Base-by-base conservation (phyloP, 2,113 vertebrate species). In the Coracopsis vasa region DNA sequence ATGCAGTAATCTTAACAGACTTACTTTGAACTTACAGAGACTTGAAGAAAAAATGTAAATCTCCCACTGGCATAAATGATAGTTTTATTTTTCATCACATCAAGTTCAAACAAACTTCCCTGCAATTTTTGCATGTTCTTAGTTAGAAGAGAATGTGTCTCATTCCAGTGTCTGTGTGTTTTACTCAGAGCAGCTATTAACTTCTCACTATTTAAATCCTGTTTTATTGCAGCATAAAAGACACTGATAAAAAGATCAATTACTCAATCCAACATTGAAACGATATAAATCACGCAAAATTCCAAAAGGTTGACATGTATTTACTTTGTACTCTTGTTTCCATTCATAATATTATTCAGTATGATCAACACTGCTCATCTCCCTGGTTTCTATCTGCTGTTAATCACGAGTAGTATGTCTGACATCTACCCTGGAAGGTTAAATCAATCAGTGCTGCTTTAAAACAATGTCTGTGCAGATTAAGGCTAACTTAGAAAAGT, bases 301-400 rank as follows among this genome's bases (percentile, higher is more conserved):
- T 95, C 96, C 88, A 79, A 53, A 93, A 92, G 78, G 37, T 47
- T 92, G 73, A 91, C 62, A 89, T 5, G 3, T 85, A 92, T 85
- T 94, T 96, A 92, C 77, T 74, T 94, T 69, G 50, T 61, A 74
- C 21, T 91, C 47, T 70, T 65, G 85, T 67, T 92, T 95, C 86
- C 23, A 84, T 56, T 90, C 88, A 90, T 17, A 81, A 23, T 27
- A 80, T 66, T 88, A 74, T 60, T 48, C 65, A 69, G 24, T 42
- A 54, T 16, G 65, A 91, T 81, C 72, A 87, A 88, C 88, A 81
- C 0, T 61, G 61, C 72, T 81, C 72, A 91, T 67, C 69, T 94
- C 56, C 72, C 86, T 91, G 39, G 50, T 80, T 94, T 96, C 77
- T 94, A 19, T 81, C 70, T 85, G 51, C 51, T 87, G 39, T 71